Conservation (phyloP, 2,797 vertebrate species). For the Clarias laeviceps region DNA sequence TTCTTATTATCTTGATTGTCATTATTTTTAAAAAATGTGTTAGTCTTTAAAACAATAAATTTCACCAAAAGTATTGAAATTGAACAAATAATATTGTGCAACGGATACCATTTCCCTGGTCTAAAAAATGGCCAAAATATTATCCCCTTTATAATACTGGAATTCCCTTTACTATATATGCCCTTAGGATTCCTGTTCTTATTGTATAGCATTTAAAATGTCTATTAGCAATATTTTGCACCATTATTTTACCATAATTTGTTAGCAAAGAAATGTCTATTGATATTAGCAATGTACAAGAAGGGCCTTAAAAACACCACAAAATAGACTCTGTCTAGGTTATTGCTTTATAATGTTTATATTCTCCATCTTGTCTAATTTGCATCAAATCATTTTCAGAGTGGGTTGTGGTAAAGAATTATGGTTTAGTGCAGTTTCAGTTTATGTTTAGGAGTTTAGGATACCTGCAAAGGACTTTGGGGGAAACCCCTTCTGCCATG, state of each 20-base stretch:
- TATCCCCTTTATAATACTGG: not conserved
- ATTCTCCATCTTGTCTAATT: not conserved
- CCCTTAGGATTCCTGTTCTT: not conserved
- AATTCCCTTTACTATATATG: not conserved
- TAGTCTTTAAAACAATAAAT: no score
- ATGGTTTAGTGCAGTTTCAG: not conserved
- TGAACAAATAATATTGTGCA: not conserved
- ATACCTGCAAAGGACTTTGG: not conserved
- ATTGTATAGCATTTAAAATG: not conserved
- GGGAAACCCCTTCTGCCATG: not conserved
- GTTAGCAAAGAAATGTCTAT: no score
- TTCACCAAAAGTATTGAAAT: no score
- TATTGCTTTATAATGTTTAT: not conserved
- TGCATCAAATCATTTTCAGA: not conserved
- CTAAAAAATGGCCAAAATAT: not conserved
- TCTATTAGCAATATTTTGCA: not conserved
- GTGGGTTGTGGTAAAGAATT: not conserved
- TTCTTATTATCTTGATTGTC: no score
- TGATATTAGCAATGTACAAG: not conserved
- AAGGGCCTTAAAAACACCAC: not conserved
- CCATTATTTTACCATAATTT: no score
- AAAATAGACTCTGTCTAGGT: not conserved
- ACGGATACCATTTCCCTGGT: not conserved
- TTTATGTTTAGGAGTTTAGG: not conserved
- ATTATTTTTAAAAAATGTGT: no score